These are phyloP conservation scores for Diabrotica balteata DNA, from an alignment of 2,888 invertebrate genomes.

Conservation along the genomic window DNA sequence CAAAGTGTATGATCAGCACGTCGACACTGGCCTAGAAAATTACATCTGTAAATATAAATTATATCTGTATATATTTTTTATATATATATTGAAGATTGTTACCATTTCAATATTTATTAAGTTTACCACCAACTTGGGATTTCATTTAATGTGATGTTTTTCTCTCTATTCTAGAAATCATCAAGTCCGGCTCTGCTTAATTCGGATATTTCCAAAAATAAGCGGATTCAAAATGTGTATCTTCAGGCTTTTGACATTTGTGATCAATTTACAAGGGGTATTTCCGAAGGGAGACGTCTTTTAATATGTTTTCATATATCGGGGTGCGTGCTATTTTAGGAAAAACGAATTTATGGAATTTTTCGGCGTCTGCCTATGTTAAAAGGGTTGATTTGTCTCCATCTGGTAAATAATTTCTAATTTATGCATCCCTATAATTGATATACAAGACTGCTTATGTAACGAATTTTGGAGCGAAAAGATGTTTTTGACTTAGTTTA, in stretches of 20 bases:
- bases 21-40: no score
- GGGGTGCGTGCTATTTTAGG: slow-evolving; percentile 32
- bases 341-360: slow-evolving; percentile 32
- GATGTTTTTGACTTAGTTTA: no score
- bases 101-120: no score
- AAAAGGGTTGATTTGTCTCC: slow-evolving; percentile 28
- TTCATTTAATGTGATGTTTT: no score
- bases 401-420: slow-evolving; percentile 13
- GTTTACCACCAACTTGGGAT: no score
- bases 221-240: slow-evolving; percentile 41
- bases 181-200: slow-evolving; percentile 13
- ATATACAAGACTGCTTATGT: no score
- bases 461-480: no score
- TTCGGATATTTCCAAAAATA: slow-evolving; percentile 48
- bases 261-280: slow-evolving; percentile 47
- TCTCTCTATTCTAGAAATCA: not conserved
- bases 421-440: slow-evolving; percentile 10
- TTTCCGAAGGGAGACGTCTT: slow-evolving; percentile 17
- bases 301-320: slow-evolving; percentile 28
- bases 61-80: no score
- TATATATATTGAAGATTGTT: no score
- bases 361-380: slow-evolving; percentile 24
- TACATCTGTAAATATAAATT: no score
- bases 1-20: no score
- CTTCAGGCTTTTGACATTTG: slow-evolving; percentile 49